Evolutionary conservation across 1,140 invertebrate species (phyloP), one percentile per base, ranked within the genome.

Genomic region (Drosophila tsacasi): DNA sequence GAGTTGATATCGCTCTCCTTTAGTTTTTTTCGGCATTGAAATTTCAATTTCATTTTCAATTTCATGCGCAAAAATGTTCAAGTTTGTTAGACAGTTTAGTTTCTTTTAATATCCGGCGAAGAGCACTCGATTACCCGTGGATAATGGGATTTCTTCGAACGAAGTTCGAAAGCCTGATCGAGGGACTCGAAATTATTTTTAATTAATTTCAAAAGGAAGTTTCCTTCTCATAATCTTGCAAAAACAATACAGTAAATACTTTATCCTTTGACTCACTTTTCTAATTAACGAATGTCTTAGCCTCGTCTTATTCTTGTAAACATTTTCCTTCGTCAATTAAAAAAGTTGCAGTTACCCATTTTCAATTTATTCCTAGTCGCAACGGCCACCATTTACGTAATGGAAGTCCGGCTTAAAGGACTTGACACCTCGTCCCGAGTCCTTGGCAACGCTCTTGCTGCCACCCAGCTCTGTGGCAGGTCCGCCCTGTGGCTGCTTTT

Each of bases 401-500:
- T 73, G 67, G 21, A 72, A 73, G 55, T 52, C 67, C 68, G 39
- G 37, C 54, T 52, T 44, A 60, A 72, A 21, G 47, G 55, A 73
- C 68, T 42, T 73, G 71, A 73, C 71, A 73, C 71, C 68, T 73
- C 32, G 69, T 61, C 69, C 37, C 35, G 30, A 54, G 50, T 49
- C 65, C 52, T 39, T 40, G 62, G 55, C 62, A 39, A 27, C 9
- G 52, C 49, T 35, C n/a, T 23, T 50, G 25, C 30, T 50, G 25
- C 50, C 52, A 39, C 50, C 32, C 40, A 58, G 42, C 50, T 25
- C 40, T 49, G 42, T 52, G 68, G 39, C 37, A 37, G 37, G 46
- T 23, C 47, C 47, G 55, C 54, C 58, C 62, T 72, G 39, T 81
- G 79, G 60, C 81, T 79, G 61, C 7, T 78, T 69, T 80, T 75